Base-by-base conservation (phyloP, 2,888 invertebrate species). In the Nineta flava region DNA sequence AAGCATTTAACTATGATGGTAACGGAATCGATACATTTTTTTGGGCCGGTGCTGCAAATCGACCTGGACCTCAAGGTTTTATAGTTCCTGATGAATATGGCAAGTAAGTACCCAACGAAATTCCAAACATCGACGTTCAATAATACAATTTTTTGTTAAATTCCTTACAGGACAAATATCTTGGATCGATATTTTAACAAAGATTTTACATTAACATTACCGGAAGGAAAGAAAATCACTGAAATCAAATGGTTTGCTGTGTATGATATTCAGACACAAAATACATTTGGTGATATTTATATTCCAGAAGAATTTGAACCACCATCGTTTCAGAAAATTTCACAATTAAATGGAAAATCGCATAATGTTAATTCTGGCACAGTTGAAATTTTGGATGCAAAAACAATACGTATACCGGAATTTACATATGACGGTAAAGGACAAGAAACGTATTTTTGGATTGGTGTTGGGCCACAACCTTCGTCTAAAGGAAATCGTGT, bases 21-120 rank as follows among this genome's bases (percentile, higher is more conserved):
- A 85, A 86, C 43, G 92, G 91, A 0, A 84, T 83, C 9, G 93
- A 93, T 62, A 86, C 92, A 2, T 93, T 88, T 68, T 93, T 93
- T 67, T 93, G 91, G 91, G 85, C 90, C 0, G 93, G 93, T n/a
- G 81, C 87, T 32, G 74, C 85, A 0, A 86, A 83, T 59, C 72
- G 90, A 16, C 90, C 92, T 0, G 90, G 91, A 0, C 88, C 88
- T 0, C 86, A 91, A 64, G 93, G 93, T 6, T 92, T 92, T 63
- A 91, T 92, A 50, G 83, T 93, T 43, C 87, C 92, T 1, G 87
- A 93, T 60, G 84, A 90, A 64, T 76, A 78, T 65, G 87, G 87
- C 64, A 86, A 82, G 91, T 91, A 58, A 68, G 79, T 67, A 49
- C 9, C 1, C 9, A 46, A 17, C 43, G 21, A 12, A 44, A 3